Evolutionary conservation across 2,888 invertebrate species (phyloP), one percentile per base, ranked within the genome.

Genomic region (Panzeria rudis): DNA sequence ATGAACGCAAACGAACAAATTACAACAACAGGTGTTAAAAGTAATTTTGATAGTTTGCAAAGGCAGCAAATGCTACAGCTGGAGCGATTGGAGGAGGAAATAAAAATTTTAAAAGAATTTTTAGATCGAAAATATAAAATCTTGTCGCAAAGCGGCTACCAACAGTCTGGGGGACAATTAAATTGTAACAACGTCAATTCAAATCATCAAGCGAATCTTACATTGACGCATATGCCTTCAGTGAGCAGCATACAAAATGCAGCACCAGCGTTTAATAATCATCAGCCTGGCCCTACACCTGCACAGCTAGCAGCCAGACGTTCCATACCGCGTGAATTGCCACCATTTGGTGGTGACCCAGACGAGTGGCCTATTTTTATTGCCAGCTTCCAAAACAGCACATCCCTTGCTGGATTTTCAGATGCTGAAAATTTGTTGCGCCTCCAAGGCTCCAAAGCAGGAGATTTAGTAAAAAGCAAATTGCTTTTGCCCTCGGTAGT

Each of bases 301-400:
- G 13, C 54, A 20, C 75, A 81, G 17, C 25, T 81, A n/a, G 20
- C 73, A n/a, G 68, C 68, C 44, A 68, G 68, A 13, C 38, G 23
- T 3, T 6, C 56, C 9, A 20, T 80, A 25, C 66, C 66, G 11
- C 20, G 50, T 2, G 54, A 52, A 6, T 54, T 71, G 6, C 72
- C 79, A 5, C 7, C 35, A 25, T 73, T 80, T 29, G 59, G 13
- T 13, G 66, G 73, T 1, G 66, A 80, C 2, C 72, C 66, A 13
- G 72, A 72, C 6, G 78, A 79, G 0, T 79, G 72, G 54, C 80
- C 66, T 8, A 54, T 66, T 41, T 75, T 76, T 7, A 64, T 79
- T 1, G 64, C 7, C n/a, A 80, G 66, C 9, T 80, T 66, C 15
- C 38, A 66, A 23, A 80, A 80, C 11, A 80, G 66, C 20, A 80